Conservation (phyloP, 92 coral and sea anemone species). For the Parazoanthus atlanticus region DNA sequence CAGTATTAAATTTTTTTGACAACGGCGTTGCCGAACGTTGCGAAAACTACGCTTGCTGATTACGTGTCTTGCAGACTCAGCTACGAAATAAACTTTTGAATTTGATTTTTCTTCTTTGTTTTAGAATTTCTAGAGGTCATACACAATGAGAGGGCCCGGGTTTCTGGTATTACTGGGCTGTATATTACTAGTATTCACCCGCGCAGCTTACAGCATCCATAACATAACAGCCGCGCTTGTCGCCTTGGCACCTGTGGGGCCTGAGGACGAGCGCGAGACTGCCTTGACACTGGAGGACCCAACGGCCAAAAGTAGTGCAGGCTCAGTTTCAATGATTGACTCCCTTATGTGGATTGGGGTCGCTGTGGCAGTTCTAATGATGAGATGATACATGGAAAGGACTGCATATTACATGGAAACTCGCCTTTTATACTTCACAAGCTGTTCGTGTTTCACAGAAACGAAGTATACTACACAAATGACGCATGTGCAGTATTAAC, state of each 20-base stretch:
- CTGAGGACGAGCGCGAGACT: slow-evolving; percentile 80
- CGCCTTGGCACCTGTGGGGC: slow-evolving; percentile 87
- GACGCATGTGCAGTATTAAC: not conserved
- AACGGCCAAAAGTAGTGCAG: slow-evolving; percentile 45
- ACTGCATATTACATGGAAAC: not conserved
- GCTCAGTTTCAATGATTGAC: slow-evolving; percentile 44
- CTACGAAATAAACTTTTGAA: not conserved
- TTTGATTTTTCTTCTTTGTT: not conserved
- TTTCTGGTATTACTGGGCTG: slow-evolving; percentile 44
- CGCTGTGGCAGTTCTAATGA: not conserved
- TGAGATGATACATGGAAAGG: not conserved
- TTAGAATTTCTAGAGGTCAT: not conserved
- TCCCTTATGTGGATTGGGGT: slow-evolving; percentile 48
- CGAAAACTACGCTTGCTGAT: no score
- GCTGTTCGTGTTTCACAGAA: not conserved
- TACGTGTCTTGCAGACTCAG: no score
- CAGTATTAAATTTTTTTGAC: no score
- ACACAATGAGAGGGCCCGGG: slow-evolving; percentile 25
- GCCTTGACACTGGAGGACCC: slow-evolving; percentile 51
- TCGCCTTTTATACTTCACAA: not conserved
- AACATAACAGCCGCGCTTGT: slow-evolving; percentile 98
- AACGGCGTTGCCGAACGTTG: no score
- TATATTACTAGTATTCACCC: slow-evolving; percentile 41
- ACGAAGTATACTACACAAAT: not conserved
- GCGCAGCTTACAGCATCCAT: slow-evolving; percentile 66